Evolutionary conservation across 2,888 invertebrate genomes (phyloP).

Genomic region (Flexamia atlantica): DNA sequence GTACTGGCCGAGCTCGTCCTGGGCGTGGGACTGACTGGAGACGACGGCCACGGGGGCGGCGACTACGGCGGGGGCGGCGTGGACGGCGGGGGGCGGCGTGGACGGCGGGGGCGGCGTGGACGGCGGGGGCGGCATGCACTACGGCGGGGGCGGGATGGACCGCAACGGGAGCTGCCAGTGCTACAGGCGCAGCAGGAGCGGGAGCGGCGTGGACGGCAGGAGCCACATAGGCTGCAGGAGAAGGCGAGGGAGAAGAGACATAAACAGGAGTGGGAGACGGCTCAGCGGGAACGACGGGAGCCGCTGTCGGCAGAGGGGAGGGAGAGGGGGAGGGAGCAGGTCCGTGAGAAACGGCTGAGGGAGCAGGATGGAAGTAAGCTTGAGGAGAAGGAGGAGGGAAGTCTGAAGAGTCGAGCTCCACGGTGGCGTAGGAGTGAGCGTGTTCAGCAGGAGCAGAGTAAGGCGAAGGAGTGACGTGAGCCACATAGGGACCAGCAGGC

Average conservation of each 20-base stretch:
- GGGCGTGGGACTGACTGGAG: slow-evolving; percentile 70
- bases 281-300: slow-evolving; percentile 60
- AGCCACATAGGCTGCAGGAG: slow-evolving; percentile 41
- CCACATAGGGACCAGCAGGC: slow-evolving; percentile 63
- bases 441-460: slow-evolving; percentile 28
- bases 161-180: slow-evolving; percentile 72
- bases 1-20: slow-evolving; percentile 75
- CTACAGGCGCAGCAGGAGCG: slow-evolving; percentile 69
- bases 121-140: slow-evolving; percentile 40
- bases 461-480: slow-evolving; percentile 24
- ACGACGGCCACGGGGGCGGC: slow-evolving; percentile 71
- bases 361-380: slow-evolving; percentile 36
- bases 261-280: not conserved
- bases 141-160: slow-evolving; percentile 51
- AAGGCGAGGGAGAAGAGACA: slow-evolving; percentile 50
- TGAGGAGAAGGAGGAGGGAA: slow-evolving; percentile 43
- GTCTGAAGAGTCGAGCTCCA: slow-evolving; percentile 35
- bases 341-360: slow-evolving; percentile 1
- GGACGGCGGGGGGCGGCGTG: no score
- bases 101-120: slow-evolving; percentile 65
- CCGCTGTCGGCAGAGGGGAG: slow-evolving; percentile 58
- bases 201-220: slow-evolving; percentile 72
- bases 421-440: slow-evolving; percentile 44
- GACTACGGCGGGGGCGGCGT: slow-evolving; percentile 68
- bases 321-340: slow-evolving; percentile 62